phyloP scores from a whole-genome alignment of 2,888 invertebrate species.

The Aspidapion aeneum region DNA sequence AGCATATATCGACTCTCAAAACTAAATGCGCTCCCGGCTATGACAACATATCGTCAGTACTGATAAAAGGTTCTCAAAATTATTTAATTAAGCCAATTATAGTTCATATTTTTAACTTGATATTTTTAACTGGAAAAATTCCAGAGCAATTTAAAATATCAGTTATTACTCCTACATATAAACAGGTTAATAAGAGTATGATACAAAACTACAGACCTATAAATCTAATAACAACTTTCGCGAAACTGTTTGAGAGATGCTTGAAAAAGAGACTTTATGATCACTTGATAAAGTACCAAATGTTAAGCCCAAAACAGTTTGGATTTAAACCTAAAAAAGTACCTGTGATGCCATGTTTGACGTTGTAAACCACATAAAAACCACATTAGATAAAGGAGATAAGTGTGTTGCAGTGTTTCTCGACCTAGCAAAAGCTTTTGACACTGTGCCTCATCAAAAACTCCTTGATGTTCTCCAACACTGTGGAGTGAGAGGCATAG shows the following conservation, averaged over 20 bases:
- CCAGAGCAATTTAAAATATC: neutral
- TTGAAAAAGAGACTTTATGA: conserved; percentile 7
- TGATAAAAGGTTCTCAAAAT: too few species aligned
- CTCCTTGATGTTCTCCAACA: neutral
- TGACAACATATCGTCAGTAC: too few species aligned
- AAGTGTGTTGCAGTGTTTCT: neutral
- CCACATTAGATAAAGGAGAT: neutral
- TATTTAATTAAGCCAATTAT: too few species aligned
- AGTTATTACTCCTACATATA: too few species aligned
- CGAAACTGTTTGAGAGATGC: conserved; percentile 16
- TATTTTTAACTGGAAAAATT: neutral
- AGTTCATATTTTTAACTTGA: too few species aligned
- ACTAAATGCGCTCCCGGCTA: too few species aligned
- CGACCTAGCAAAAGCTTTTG: neutral
- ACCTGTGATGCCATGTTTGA: conserved; percentile 8
- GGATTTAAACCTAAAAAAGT: conserved; percentile 1
- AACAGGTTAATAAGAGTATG: conserved; percentile 6
- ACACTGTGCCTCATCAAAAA: neutral
- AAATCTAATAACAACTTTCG: conserved; percentile 14
- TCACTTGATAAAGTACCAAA: too few species aligned
- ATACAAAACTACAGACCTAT: conserved; percentile 13
- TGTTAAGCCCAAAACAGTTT: conserved; percentile 8
- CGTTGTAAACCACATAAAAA: neutral
- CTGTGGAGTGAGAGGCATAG: neutral
- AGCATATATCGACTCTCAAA: too few species aligned